Percentiles rank a stretch among this genome's conserved stretches.
Conservation (phyloP, 2,888 invertebrate species). For the Aphidius colemani region DNA sequence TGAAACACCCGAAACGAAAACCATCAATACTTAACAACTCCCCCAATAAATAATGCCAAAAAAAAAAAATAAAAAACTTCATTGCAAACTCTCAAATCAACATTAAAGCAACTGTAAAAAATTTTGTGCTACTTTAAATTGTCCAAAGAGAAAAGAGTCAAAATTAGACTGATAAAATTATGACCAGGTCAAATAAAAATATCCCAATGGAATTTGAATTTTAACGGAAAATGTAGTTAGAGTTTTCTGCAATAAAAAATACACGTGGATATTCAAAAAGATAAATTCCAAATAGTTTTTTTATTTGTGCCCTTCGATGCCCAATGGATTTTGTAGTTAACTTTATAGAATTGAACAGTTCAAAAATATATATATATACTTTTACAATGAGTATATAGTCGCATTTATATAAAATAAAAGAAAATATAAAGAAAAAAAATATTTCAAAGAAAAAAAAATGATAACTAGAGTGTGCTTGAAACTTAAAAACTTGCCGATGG, state of each 20-base stretch:
- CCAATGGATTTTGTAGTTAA: background rate
- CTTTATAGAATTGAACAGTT: background rate
- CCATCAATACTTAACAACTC: too few relatives aligned
- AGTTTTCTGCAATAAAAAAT: background rate
- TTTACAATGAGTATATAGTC: too few relatives aligned
- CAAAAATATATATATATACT: background rate
- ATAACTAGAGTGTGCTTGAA: slow-evolving; percentile 30
- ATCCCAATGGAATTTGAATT: slow-evolving; percentile 11
- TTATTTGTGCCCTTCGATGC: background rate
- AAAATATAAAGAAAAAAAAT: background rate
- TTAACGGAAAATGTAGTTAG: slow-evolving; percentile 1
- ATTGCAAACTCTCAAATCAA: background rate
- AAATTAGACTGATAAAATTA: background rate
- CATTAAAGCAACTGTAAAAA: too few relatives aligned
- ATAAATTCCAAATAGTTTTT: too few relatives aligned
- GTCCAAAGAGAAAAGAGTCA: background rate
- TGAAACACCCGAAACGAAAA: slow-evolving; percentile 27
- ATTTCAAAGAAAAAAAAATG: slow-evolving; percentile 1
- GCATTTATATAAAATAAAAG: background rate
- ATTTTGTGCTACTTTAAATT: background rate
- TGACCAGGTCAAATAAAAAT: background rate
- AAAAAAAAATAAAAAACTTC: background rate
- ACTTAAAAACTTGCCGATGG: slow-evolving; percentile 37
- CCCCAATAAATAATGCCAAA: background rate
- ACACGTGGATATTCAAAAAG: background rate